Evolutionary conservation across 2,888 invertebrate species (phyloP).

Genomic region (Sphecodes monilicornis): DNA sequence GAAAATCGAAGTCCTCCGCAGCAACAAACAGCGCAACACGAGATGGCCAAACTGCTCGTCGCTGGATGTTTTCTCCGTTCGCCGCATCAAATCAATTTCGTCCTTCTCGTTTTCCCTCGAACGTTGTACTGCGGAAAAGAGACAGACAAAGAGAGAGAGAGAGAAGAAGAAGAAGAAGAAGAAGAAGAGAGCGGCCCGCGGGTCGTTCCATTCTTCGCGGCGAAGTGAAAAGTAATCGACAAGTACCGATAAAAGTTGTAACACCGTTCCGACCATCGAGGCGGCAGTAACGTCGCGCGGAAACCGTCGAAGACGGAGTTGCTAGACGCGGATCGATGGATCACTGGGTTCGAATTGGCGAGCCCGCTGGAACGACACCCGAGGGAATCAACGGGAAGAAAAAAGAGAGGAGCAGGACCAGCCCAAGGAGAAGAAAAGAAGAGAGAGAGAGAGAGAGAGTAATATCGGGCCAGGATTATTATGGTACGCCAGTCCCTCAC

Average conservation of each 20-base stretch:
- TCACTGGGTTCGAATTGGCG: conserved; percentile 64
- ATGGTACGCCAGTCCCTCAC: conserved; percentile 62
- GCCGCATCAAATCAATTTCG: conserved; percentile 36
- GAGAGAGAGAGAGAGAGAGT: conserved; percentile 43
- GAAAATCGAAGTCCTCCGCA: conserved; percentile 28
- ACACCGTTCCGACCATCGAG: conserved; percentile 39
- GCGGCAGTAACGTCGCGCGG: conserved; percentile 45
- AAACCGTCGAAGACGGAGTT: conserved; percentile 29
- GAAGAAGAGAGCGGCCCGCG: neutral
- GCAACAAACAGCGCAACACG: conserved; percentile 25
- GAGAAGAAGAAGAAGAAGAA: neutral
- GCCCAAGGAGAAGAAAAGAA: conserved; percentile 15
- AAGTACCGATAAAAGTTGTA: conserved; percentile 61
- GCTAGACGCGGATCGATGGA: conserved; percentile 59
- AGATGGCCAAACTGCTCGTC: conserved; percentile 6
- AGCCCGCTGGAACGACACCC: conserved; percentile 67
- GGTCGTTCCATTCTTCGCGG: conserved; percentile 35
- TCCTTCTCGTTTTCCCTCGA: conserved; percentile 24
- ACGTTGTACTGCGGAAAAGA: conserved; percentile 16
- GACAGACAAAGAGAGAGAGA: neutral
- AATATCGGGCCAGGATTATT: conserved; percentile 66
- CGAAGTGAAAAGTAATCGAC: conserved; percentile 56
- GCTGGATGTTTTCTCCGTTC: neutral
- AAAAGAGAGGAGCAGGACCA: neutral
- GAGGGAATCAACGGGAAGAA: conserved; percentile 12